Evolutionary conservation across 2,113 vertebrate species (phyloP), one percentile per base, ranked within the genome.

Genomic region (Campylorhamphus procurvoides): DNA sequence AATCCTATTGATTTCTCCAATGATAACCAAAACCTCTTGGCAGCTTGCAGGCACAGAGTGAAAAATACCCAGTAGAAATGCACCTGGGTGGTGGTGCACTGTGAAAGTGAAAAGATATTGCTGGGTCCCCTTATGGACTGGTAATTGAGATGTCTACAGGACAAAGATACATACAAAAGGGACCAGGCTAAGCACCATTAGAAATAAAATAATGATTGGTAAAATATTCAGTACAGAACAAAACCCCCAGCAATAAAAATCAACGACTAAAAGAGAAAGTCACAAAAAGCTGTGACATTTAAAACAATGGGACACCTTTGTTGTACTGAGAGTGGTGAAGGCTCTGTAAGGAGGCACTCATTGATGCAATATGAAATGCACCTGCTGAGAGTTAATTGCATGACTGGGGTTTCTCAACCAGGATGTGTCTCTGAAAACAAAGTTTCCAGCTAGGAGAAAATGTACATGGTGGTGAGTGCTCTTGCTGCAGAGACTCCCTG

Each of bases 361-460:
- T 2, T 60, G 62, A 71, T 89, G 77, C 44, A 78, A 25, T 49
- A 72, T 31, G 62, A 93, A 94, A 87, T 72, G 52, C 37, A 72
- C 87, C 53, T 52, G 37, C 84, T 75, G 89, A 60, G 89, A 91
- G 28, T 35, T 94, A 95, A 94, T 93, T 93, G 87, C 37, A 39
- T n/a, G 31, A 9, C 49, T 82, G 69, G 37, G 13, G 56, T 68
- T 92, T 87, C 53, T 89, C 52, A 87, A 13, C 47, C 56, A 76
- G 69, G 44, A 74, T 29, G 18, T 37, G 12, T 15, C 37, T 76
- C 69, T 87, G 60, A 79, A 87, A 96, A 58, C 18, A 19, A 84
- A 64, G 20, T 44, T 78, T 84, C 89, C 66, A 91, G 37, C 73
- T 79, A 78, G 87, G 71, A 87, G 84, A 78, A 93, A 92, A 97